phyloP scores from a whole-genome alignment of 2,888 invertebrate species.

The Sinotaia quadrata region DNA sequence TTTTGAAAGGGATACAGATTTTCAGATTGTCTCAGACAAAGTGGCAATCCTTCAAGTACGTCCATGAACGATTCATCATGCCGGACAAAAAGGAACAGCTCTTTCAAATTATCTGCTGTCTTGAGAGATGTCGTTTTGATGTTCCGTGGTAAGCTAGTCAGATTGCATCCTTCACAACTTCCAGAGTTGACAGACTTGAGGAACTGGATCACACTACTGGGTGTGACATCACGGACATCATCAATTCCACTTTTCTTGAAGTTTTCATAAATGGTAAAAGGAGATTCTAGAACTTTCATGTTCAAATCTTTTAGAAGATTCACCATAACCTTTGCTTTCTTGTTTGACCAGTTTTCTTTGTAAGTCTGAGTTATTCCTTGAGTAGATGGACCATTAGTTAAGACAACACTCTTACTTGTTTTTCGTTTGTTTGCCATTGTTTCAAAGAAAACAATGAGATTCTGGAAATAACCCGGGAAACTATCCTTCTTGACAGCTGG shows the following conservation, averaged over 20 bases:
- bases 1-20: neutral
- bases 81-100: neutral
- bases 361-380: too few relatives aligned
- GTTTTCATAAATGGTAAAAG: slow-evolving; percentile 13
- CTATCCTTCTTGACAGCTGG: neutral
- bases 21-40: slow-evolving; percentile 6
- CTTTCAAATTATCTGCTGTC: neutral
- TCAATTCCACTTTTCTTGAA: slow-evolving; percentile 10
- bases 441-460: neutral
- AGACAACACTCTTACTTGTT: neutral
- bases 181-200: slow-evolving; percentile 14
- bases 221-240: slow-evolving; percentile 20
- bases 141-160: slow-evolving; percentile 13
- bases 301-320: slow-evolving; percentile 13
- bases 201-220: slow-evolving; percentile 21
- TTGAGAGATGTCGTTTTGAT: neutral
- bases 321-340: neutral
- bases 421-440: too few relatives aligned
- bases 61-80: neutral
- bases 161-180: slow-evolving; percentile 22
- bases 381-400: too few relatives aligned
- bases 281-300: slow-evolving; percentile 29
- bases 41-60: neutral
- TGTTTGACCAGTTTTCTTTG: too few relatives aligned
- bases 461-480: slow-evolving; percentile 6